Evolutionary conservation across 2,888 invertebrate species (phyloP).

Genomic region (Spisula solida): DNA sequence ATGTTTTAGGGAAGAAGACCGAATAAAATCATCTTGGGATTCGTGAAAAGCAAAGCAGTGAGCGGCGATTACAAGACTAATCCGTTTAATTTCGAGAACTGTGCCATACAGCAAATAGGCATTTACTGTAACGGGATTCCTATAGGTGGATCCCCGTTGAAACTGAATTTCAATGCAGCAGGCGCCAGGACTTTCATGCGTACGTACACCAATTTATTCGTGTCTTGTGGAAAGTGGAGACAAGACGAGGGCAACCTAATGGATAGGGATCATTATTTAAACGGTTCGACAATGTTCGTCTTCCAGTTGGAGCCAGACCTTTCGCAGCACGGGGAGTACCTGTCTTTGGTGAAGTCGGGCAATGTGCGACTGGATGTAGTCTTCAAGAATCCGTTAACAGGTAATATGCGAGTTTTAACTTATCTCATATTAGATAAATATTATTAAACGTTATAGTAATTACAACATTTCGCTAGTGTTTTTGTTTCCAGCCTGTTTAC

Average conservation of each 20-base stretch:
- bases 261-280: slow-evolving; percentile 42
- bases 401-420: too few species aligned
- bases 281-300: slow-evolving; percentile 37
- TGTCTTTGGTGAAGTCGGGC: slow-evolving; percentile 44
- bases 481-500: too few species aligned
- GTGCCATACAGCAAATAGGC: slow-evolving; percentile 50
- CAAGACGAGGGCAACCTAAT: slow-evolving; percentile 50
- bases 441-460: too few species aligned
- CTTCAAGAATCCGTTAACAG: slow-evolving; percentile 44
- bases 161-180: slow-evolving; percentile 31
- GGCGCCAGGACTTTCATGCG: slow-evolving; percentile 44
- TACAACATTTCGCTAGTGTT: too few species aligned
- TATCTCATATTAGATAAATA: too few species aligned
- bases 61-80: slow-evolving; percentile 54
- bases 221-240: slow-evolving; percentile 49
- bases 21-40: slow-evolving; percentile 46
- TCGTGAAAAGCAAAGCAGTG: slow-evolving; percentile 55
- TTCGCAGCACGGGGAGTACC: slow-evolving; percentile 53
- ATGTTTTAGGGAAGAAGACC: slow-evolving; percentile 54
- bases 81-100: slow-evolving; percentile 58
- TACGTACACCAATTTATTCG: slow-evolving; percentile 52
- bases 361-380: slow-evolving; percentile 42
- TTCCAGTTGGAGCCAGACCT: slow-evolving; percentile 40
- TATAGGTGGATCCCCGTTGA: slow-evolving; percentile 43
- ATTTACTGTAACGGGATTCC: slow-evolving; percentile 53